Evolutionary conservation across 2,888 invertebrate species (phyloP).

Genomic region (Oligia fasciuncula): DNA sequence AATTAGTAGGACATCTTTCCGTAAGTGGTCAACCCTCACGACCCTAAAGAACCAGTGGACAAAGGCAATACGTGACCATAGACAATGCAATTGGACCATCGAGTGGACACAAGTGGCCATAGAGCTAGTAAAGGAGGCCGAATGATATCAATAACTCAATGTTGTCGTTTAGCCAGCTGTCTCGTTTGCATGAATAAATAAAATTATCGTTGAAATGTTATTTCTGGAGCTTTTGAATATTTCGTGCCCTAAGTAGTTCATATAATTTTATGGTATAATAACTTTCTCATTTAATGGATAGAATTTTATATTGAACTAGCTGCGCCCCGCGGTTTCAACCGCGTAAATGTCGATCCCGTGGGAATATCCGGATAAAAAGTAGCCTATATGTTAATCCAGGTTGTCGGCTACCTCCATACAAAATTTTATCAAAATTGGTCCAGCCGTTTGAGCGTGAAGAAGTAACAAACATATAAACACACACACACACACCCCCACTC

Average conservation of each 20-base stretch:
- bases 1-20: conserved; percentile 44
- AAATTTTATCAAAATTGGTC: too few relatives aligned
- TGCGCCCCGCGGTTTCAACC: too few relatives aligned
- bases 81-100: conserved; percentile 76
- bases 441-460: too few relatives aligned
- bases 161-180: conserved; percentile 77
- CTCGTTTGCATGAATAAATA: conserved; percentile 67
- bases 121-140: conserved; percentile 53
- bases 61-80: conserved; percentile 85
- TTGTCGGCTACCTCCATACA: too few relatives aligned
- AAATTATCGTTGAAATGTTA: conserved; percentile 55
- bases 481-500: too few relatives aligned
- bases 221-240: conserved; percentile 40
- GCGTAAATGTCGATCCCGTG: too few relatives aligned
- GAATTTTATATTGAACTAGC: neutral
- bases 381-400: too few relatives aligned
- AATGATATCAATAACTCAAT: conserved; percentile 74
- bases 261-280: conserved; percentile 21
- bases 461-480: too few relatives aligned
- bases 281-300: conserved; percentile 6
- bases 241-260: conserved; percentile 6
- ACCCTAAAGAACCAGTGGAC: conserved; percentile 57
- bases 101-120: conserved; percentile 64
- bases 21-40: conserved; percentile 36
- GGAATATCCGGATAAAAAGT: too few relatives aligned